These are phyloP conservation scores for Eulithis testata DNA, from an alignment of 2,888 invertebrate genomes.

Conservation along the genomic window DNA sequence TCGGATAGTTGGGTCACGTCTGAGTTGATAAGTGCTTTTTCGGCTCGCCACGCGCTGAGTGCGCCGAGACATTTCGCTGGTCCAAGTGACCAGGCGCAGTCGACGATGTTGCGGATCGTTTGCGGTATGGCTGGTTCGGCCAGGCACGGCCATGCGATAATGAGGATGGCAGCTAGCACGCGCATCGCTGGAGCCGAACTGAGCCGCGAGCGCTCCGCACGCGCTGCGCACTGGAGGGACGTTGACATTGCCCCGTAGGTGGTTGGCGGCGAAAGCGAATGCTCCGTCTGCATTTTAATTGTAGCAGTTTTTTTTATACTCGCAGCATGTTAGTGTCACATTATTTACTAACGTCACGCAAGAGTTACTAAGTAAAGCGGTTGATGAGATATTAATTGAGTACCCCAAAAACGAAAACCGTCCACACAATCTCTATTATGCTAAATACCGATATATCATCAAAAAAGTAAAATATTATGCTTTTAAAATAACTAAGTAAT, in stretches of 20 bases:
- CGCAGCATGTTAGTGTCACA: background rate
- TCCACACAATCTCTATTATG: background rate
- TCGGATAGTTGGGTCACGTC: constrained; percentile 52
- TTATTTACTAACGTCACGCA: background rate
- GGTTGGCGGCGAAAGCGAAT: constrained; percentile 52
- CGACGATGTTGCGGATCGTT: constrained; percentile 50
- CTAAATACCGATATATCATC: background rate
- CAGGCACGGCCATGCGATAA: constrained; percentile 61
- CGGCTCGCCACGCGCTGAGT: constrained; percentile 82
- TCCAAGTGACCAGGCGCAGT: constrained; percentile 67
- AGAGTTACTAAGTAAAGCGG: background rate
- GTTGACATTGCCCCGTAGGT: constrained; percentile 37
- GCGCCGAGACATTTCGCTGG: constrained; percentile 83
- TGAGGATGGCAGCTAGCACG: constrained; percentile 70
- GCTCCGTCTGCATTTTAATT: constrained; percentile 27
- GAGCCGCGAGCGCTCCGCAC: constrained; percentile 53
- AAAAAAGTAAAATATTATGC: no score
- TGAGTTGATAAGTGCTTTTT: constrained; percentile 56
- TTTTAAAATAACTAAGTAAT: no score
- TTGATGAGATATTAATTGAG: no score
- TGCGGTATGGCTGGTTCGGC: constrained; percentile 48
- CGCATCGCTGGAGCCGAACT: constrained; percentile 77
- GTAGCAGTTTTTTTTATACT: constrained; percentile 5
- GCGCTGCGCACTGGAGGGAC: constrained; percentile 57
- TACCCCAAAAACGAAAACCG: no score